Evolutionary conservation across 2,113 vertebrate species (phyloP), one percentile per base, ranked within the genome.

Genomic region (Barbus barbus): DNA sequence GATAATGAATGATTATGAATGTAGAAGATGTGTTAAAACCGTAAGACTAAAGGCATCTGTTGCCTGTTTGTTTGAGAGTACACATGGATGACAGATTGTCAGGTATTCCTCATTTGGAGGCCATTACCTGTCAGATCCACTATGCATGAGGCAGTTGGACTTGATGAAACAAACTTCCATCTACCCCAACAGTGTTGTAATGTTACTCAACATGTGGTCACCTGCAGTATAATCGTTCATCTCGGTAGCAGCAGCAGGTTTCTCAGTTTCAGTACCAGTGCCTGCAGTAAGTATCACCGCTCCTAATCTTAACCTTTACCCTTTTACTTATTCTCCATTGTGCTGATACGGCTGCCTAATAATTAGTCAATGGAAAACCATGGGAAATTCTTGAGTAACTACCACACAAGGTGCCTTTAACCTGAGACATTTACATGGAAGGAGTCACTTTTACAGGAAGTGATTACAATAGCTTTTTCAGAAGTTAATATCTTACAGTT

Each of bases 291-390:
- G 22, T 72, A 33, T 56, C 31, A 5, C n/a, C 11, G 28, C 36
- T 71, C 28, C 22, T n/a, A 69, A 71, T 38, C 20, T 24, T 53
- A 69, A 38, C 48, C 63, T 82, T 71, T 71, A 31, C 38, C 18
- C 61, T n/a, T 9, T 3, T 53, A 56, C 5, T 6, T 71, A 58
- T 31, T 51, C 65, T 71, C 20, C 48, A 53, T 53, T 71, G 22
- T 81, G 65, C 79, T 81, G 79, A 71, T 81, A 56, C 3, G 44
- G 46, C 46, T 51, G 46, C 46, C 56, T 71, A 79, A 61, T 63
- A 69, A 72, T 82, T 71, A 82, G 63, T 71, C 63, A 56, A 18
- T 56, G 44, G 48, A 56, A 82, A 82, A 51, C 14, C 24, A 65
- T 80, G 60, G 41, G 16, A 51, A 80, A 38, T 80, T 41, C 60